These are phyloP conservation scores for Sepioteuthis lessoniana DNA, from an alignment of 2,888 invertebrate species.

Conservation along the genomic window DNA sequence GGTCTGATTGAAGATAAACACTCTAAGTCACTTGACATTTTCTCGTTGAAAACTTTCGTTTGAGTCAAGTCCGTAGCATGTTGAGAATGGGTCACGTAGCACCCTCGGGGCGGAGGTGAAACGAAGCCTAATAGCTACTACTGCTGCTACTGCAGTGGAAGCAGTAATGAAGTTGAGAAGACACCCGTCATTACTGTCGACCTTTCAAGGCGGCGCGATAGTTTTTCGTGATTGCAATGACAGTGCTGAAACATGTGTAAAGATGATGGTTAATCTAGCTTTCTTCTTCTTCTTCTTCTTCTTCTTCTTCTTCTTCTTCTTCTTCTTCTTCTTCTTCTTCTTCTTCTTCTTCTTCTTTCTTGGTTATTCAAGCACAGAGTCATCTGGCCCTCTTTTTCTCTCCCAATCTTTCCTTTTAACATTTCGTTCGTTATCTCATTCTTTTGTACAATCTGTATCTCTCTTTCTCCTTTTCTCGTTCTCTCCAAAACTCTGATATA, in stretches of 20 bases:
- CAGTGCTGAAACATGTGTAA: background rate
- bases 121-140: background rate
- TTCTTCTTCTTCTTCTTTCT: background rate
- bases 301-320: slow-evolving; percentile 33
- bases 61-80: background rate
- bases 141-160: background rate
- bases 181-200: background rate
- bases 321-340: background rate
- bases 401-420: too few species aligned
- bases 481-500: too few species aligned
- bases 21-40: slow-evolving; percentile 18
- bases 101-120: background rate
- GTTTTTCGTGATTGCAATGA: background rate
- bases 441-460: too few species aligned
- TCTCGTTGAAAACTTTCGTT: slow-evolving; percentile 33
- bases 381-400: too few species aligned
- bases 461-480: too few species aligned
- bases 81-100: slow-evolving; percentile 11
- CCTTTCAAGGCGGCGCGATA: background rate
- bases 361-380: too few species aligned
- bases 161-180: background rate
- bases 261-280: background rate
- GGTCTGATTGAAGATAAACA: slow-evolving; percentile 13
- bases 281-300: background rate
- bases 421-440: too few species aligned